Conservation (phyloP, 2,888 invertebrate genomes). For the Dolomedes plantarius region DNA sequence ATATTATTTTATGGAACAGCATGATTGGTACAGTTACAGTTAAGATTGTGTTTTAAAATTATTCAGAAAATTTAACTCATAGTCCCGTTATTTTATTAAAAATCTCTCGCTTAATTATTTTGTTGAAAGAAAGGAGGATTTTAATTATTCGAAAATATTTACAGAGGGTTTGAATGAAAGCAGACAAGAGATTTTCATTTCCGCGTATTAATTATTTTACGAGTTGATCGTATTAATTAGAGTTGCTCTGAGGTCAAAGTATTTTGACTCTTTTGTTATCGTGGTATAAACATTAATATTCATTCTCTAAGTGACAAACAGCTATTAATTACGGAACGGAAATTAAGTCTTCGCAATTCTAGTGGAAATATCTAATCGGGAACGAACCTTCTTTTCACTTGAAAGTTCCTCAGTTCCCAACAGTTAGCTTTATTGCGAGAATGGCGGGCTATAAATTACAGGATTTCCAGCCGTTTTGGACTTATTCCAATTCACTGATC, state of each 20-base stretch:
- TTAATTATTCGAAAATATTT: too few species aligned
- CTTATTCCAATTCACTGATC: conserved; percentile 45
- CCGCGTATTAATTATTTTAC: too few species aligned
- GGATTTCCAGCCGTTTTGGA: conserved; percentile 42
- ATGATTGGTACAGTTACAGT: too few species aligned
- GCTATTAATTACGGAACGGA: conserved; percentile 66
- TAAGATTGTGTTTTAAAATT: too few species aligned
- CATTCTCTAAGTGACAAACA: conserved; percentile 55
- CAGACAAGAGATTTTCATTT: too few species aligned
- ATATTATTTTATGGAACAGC: too few species aligned
- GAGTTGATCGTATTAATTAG: too few species aligned
- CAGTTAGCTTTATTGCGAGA: conserved; percentile 30
- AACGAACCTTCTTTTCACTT: conserved; percentile 42
- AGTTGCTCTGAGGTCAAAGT: conserved; percentile 54
- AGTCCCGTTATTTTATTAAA: too few species aligned
- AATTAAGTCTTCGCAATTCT: conserved; percentile 63
- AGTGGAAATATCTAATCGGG: conserved; percentile 50
- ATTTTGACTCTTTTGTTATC: conserved; percentile 64
- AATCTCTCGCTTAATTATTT: too few species aligned
- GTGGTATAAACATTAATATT: conserved; percentile 48
- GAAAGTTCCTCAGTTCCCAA: background rate
- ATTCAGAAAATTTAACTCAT: too few species aligned
- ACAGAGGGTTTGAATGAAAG: too few species aligned
- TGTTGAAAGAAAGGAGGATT: too few species aligned
- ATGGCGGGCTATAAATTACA: conserved; percentile 34